Evolutionary conservation across 2,113 vertebrate species (phyloP), one percentile per base, ranked within the genome.

Genomic region (Nothobranchius furzeri): DNA sequence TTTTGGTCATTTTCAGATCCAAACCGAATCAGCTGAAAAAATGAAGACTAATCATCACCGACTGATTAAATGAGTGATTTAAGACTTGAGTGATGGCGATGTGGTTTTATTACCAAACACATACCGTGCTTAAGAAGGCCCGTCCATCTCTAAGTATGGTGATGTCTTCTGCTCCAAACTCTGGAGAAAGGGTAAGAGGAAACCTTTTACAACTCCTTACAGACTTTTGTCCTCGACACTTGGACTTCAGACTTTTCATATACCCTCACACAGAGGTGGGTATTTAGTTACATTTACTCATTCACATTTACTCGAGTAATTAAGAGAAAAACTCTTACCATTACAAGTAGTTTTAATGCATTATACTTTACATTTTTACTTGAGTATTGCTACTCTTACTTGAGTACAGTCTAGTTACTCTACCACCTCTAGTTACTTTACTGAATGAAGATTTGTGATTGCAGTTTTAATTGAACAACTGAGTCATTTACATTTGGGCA

Each of bases 161-260:
- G 49, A 88, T 81, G 45, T 88, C 86, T 60, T 88, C 86, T 47
- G 86, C 75, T 8, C 86, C 86, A 68, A 58, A 70, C 17, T 85
- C 84, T 88, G 81, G 24, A 60, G 35, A 72, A 63, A 61, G 24
- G 35, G 62, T 3, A 64, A 60, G 45, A 49, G 24, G 10, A 36
- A 12, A 12, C 8, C 14, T 12, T 45, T 11, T 12, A 45, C 9
- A 12, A 45, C 7, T 40, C 37, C 74, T 47, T 20, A 20, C 20
- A 20, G 20, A 20, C 20, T 20, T 30, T 30, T 30, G 30, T 30
- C 30, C 42, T 60, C 69, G 46, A 74, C 64, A 63, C 35, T 64
- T 73, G 77, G 60, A 81, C 62, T 68, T 78, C 9, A 73, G 24
- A 70, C 77, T 53, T 60, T 46, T 65, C 12, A 46, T 47, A n/a